Base-by-base conservation (phyloP, 1,140 invertebrate genomes). In the Psix sp. region DNA sequence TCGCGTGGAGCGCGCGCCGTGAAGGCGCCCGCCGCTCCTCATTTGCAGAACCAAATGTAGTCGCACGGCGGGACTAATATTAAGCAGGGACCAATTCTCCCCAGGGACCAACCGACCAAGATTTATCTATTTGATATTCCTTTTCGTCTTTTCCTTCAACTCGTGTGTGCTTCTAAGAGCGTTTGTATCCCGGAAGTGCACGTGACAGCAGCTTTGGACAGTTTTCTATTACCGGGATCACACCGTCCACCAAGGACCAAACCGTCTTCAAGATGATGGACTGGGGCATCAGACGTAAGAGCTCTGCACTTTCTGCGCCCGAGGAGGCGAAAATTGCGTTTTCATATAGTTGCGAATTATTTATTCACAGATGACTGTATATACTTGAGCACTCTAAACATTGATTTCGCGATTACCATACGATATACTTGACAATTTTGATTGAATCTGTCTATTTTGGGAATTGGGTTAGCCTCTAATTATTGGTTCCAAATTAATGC, bases 231-330 rank as follows among this genome's bases (percentile, higher is more conserved):
- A n/a, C n/a, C n/a, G n/a, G n/a, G n/a, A n/a, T n/a, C n/a, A n/a
- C n/a, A n/a, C n/a, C n/a, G n/a, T n/a, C n/a, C 21, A 24, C 21
- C 21, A 24, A 24, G 5, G 14, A 24, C 3, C 26, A n/a, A 35
- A 17, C 26, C 51, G 13, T 56, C 16, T 16, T 52, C 76, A 84
- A 76, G 54, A 91, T 91, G 90, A 92, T 93, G 91, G 92, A 93
- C 88, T 93, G 92, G 92, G 92, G 92, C 84, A 92, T 93, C 81
- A 91, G 92, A 90, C 91, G 92, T 93, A 91, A 91, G 92, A 35
- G 33, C 10, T 7, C 7, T 3, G 7, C 7, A 24, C 21, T 24
- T 24, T 24, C 7, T 24, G 21, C 21, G 7, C 7, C 7, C 21
- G 7, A 24, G 7, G 7, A 24, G 7, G 21, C 21, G 21, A 4